Base-by-base conservation (phyloP, 35 echinoderm and acorn worm species). In the Acanthaster planci region DNA sequence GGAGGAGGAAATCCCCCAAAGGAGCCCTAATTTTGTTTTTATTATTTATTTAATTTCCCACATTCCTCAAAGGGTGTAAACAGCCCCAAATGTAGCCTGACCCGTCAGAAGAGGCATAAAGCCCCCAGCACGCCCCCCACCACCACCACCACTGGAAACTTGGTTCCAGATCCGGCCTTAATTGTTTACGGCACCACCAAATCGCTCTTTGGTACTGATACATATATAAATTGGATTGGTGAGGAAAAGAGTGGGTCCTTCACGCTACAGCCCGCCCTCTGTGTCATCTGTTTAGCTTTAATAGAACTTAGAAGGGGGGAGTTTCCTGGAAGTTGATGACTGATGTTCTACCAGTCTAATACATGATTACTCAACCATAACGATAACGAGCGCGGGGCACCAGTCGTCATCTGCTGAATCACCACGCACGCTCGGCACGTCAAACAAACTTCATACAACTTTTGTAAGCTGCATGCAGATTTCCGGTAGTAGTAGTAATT, bases 291-390 rank as follows among this genome's bases (percentile, higher is more conserved):
- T 23, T 14, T 10, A 21, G 18, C 17, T 26, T 7, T 6, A 59
- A n/a, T 59, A n/a, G 19, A 59, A n/a, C 14, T 21, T 72, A 34
- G 2, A 26, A 12, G 7, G 26, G 64, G 64, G 64, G n/a, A 35
- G 64, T 72, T 72, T 72, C 64, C 23, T 72, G 64, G 64, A 72
- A 72, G 29, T 72, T 34, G 64, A 34, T 72, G 26, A 72, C 34
- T 72, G 26, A 31, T 72, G 34, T 14, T 26, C 64, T 34, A 26
- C 64, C 64, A n/a, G 18, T 30, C 57, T 35, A 72, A 34, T n/a
- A n/a, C n/a, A n/a, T 72, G 64, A 72, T 72, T 34, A 72, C 64
- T 35, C 64, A 72, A 72, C 64, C 64, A 72, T 72, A 29, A 72
- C 64, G 30, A 72, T 72, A 26, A 29, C 64, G 42, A 47, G 42